Conservation (phyloP, 2,888 invertebrate species). For the Dryobota labecula region DNA sequence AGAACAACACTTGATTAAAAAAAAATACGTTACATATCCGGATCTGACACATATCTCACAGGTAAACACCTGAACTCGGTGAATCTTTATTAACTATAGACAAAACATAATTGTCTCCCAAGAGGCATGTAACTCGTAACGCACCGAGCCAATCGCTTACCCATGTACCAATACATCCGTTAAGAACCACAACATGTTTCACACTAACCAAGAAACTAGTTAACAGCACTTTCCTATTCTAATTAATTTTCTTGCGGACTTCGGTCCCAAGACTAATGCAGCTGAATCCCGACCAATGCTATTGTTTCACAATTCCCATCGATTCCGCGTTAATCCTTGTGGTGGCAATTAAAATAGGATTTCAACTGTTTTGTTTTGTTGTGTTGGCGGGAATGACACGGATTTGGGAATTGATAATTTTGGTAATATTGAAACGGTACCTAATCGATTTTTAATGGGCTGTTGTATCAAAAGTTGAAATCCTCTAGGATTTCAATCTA, state of each 20-base stretch:
- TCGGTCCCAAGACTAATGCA: constrained; percentile 41
- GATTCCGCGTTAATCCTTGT: constrained; percentile 54
- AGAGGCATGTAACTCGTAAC: neutral
- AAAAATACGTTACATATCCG: neutral
- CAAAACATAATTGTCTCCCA: neutral
- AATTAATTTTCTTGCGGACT: constrained; percentile 51
- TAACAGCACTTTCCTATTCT: constrained; percentile 29
- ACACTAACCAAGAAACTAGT: constrained; percentile 31
- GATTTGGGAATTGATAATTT: constrained; percentile 13
- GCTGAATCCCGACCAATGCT: constrained; percentile 42
- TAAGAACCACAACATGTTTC: constrained; percentile 34
- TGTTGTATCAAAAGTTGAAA: neutral
- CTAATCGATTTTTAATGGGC: neutral
- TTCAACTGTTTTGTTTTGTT: constrained; percentile 41
- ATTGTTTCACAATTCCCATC: constrained; percentile 51
- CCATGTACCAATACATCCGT: neutral
- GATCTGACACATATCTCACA: neutral
- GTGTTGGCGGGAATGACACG: neutral
- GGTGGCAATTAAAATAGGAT: constrained; percentile 54
- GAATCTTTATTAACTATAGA: neutral
- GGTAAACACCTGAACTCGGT: neutral
- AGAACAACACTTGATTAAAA: no score
- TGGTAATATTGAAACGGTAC: neutral
- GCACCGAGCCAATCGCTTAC: constrained; percentile 7
- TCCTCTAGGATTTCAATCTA: no score